Base-by-base conservation (phyloP, 1,140 invertebrate species). In the Lucilia sericata region DNA sequence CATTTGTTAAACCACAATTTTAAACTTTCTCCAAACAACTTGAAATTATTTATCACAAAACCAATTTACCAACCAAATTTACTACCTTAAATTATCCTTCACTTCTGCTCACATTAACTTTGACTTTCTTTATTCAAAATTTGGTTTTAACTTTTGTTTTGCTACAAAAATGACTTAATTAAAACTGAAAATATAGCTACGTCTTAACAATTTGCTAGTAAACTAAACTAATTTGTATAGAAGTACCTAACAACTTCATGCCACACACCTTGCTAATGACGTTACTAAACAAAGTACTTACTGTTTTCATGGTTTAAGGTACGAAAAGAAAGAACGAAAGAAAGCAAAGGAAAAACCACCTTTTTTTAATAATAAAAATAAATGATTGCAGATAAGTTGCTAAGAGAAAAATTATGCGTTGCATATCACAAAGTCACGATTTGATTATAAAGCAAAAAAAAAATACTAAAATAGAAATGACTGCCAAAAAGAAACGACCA, bases 371-470 rank as follows among this genome's bases (percentile, higher is more conserved):
- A 75, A 75, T 34, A 75, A 75, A 75, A 25, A 75, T 34, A 75
- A 75, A 75, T 75, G 21, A 75, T 75, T 75, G 74, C 30, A 75
- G 25, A 75, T 75, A 25, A 75, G 25, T 75, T 25, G 30, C 25
- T 21, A 75, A 34, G 21, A 30, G 74, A 74, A 74, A 75, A 34
- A 75, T 74, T 21, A 74, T 75, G 74, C 74, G 74, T 75, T 75
- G 25, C 74, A 75, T 34, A 75, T 75, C 25, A 75, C 21, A 75
- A 75, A 75, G 74, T 75, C 74, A 75, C 74, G 74, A 75, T 75
- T 75, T 75, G 12, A 17, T 13, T 55, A 42, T 42, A 42, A 42
- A 42, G 5, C 25, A 42, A 10, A 7, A 42, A 10, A 42, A 42
- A 10, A 42, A 42, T n/a, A 42, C 2, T 42, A 42, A 42, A 42